Base-by-base conservation (phyloP, 2,888 invertebrate species). In the Pecten maximus region DNA sequence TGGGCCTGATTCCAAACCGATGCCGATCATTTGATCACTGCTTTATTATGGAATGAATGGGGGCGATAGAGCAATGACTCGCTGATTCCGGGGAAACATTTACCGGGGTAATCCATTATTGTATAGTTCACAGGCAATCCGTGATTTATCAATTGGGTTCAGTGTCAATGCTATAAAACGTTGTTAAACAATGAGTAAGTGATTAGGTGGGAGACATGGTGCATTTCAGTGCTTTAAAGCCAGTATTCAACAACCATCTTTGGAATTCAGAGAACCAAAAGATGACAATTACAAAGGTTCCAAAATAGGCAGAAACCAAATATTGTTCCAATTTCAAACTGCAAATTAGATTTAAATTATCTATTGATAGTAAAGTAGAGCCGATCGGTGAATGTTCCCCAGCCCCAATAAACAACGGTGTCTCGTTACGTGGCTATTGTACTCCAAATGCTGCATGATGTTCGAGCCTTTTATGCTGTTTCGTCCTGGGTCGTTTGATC, bases 271-370 rank as follows among this genome's bases (percentile, higher is more conserved):
- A 74, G 16, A 28, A 74, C 35, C 74, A 1, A 74, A 35, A 74
- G 28, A 35, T 74, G 35, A 74, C 74, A 74, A 35, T 74, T 74
- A 74, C 28, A 74, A 74, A 74, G 74, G 74, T 74, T 74, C 74
- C 2, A 74, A 74, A 74, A 74, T 74, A 74, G 74, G 74, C 74
- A 74, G 74, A 74, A 28, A 74, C 74, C 35, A 74, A 74, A 74
- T 74, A 74, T 74, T 74, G 74, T 74, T 74, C 74, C 74, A 74
- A 74, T 74, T 74, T 74, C 74, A 74, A 35, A 74, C 74, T 74
- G 74, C 74, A 74, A 74, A 74, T 74, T 74, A 74, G 74, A 74
- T 74, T 74, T 74, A 35, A 74, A 74, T 74, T 23, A 74, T 74
- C 74, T 74, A 74, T 74, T 74, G 74, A 74, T 74, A 28, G 74